A percentile compares a stretch with the other conserved stretches of the same genome.
Conservation (phyloP, 2,113 vertebrate genomes). For the Stigmatopora argus region DNA sequence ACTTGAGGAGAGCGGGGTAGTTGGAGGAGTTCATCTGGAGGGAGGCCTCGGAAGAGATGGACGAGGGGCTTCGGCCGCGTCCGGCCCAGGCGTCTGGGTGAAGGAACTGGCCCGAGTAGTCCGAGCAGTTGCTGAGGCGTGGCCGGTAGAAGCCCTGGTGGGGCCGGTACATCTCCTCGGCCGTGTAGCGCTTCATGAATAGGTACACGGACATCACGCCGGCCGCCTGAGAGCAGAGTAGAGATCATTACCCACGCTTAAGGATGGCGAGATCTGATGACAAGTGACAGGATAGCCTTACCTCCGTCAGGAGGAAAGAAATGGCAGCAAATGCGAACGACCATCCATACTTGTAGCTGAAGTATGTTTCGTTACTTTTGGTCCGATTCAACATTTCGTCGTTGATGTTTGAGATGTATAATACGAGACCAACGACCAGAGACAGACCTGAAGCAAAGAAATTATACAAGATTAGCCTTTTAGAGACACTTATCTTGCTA, state of each 20-base stretch:
- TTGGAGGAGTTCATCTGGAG: constrained; percentile 82
- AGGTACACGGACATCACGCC: constrained; percentile 91
- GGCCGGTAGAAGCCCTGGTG: constrained; percentile 83
- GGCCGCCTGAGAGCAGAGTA: constrained; percentile 63
- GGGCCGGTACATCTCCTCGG: constrained; percentile 83
- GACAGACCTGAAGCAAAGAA: constrained; percentile 75
- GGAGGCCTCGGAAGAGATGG: constrained; percentile 85
- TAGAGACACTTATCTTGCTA: background rate
- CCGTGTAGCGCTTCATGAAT: constrained; percentile 89
- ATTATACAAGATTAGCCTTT: background rate
- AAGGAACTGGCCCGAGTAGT: constrained; percentile 87
- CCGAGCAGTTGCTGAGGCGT: constrained; percentile 88
- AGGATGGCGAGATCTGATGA: background rate
- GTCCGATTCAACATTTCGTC: constrained; percentile 89
- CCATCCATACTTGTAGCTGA: constrained; percentile 90
- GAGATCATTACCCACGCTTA: background rate
- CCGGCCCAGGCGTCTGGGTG: constrained; percentile 80
- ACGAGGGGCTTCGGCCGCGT: constrained; percentile 80
- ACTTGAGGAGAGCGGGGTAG: constrained; percentile 86
- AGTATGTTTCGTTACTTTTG: constrained; percentile 81
- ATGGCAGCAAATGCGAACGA: constrained; percentile 88
- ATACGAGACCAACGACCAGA: constrained; percentile 84
- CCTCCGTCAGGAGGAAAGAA: constrained; percentile 89
- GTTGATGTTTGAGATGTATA: constrained; percentile 90
- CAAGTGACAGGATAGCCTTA: constrained; percentile 36